A percentile compares a stretch with the other conserved stretches of the same genome.
Evolutionary conservation across 2,888 invertebrate genomes (phyloP).

Genomic region (Ischnura elegans): DNA sequence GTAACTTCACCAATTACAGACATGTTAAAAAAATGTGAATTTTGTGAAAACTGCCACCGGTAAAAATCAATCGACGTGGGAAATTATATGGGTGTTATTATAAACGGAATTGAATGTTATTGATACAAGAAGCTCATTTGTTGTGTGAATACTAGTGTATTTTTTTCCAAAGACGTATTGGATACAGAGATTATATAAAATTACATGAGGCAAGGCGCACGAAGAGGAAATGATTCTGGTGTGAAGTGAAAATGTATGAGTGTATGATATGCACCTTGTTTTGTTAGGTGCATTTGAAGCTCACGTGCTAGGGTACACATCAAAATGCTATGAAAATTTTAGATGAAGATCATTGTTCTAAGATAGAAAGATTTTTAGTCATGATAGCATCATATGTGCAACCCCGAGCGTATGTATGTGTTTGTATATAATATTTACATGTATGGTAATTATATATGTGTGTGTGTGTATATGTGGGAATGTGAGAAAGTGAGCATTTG

Average conservation of each 20-base stretch:
- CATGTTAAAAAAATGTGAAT: conserved; percentile 20
- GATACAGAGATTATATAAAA: conserved; percentile 53
- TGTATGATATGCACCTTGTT: conserved; percentile 54
- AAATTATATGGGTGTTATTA: not conserved
- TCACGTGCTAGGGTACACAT: conserved; percentile 64
- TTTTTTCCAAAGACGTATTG: conserved; percentile 53
- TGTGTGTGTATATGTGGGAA: conserved; percentile 33
- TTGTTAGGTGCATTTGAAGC: conserved; percentile 43
- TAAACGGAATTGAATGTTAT: conserved; percentile 37
- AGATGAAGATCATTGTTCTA: conserved; percentile 60
- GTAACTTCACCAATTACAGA: not conserved
- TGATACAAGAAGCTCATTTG: conserved; percentile 39
- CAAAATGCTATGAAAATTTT: conserved; percentile 62
- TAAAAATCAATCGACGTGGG: not conserved
- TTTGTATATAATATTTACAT: conserved; percentile 37
- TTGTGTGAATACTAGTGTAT: conserved; percentile 58
- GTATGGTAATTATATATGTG: conserved; percentile 41
- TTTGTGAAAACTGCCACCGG: conserved; percentile 4
- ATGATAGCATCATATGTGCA: conserved; percentile 53
- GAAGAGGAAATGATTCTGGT: conserved; percentile 41
- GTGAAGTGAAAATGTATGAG: conserved; percentile 42
- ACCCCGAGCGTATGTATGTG: conserved; percentile 54
- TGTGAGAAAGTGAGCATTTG: not conserved
- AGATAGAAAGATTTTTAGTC: conserved; percentile 59
- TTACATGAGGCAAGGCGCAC: not conserved